phyloP scores from a whole-genome alignment of 2,797 vertebrate genomes.

The Pangasius sanitwongsei region DNA sequence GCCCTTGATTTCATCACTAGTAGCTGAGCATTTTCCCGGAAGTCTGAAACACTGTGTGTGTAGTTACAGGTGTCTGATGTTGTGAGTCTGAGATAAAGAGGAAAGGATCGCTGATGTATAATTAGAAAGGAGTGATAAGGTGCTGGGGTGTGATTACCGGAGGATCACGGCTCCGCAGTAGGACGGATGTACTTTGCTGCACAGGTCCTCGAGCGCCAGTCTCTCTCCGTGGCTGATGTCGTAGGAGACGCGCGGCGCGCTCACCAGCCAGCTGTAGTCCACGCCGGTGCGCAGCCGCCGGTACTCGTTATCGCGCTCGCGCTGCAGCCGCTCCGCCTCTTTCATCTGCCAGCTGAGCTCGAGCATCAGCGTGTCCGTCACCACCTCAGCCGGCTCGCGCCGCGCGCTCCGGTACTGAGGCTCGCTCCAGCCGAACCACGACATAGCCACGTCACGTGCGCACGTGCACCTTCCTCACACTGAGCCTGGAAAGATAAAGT shows the following conservation, averaged over 20 bases:
- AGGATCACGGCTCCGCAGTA: slow-evolving; percentile 90
- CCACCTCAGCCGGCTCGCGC: slow-evolving; percentile 84
- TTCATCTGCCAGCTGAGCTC: slow-evolving; percentile 93
- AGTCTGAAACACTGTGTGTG: neutral
- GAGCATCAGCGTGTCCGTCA: slow-evolving; percentile 93
- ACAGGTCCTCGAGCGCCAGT: slow-evolving; percentile 89
- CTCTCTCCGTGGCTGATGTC: slow-evolving; percentile 85
- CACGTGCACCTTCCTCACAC: neutral
- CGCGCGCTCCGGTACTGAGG: slow-evolving; percentile 73
- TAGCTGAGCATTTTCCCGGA: neutral
- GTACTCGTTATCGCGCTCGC: slow-evolving; percentile 81
- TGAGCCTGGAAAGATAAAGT: neutral
- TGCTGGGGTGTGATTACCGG: slow-evolving; percentile 69
- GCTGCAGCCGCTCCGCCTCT: slow-evolving; percentile 86
- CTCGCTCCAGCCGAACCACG: slow-evolving; percentile 90
- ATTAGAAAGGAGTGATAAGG: neutral
- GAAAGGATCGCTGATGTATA: neutral
- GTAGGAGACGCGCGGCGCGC: slow-evolving; percentile 77
- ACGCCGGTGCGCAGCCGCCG: slow-evolving; percentile 85
- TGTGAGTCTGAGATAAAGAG: neutral
- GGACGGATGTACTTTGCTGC: slow-evolving; percentile 86
- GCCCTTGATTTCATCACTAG: neutral
- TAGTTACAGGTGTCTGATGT: neutral
- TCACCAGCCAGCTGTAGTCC: slow-evolving; percentile 96
- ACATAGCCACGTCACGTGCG: slow-evolving; percentile 67